These are phyloP conservation scores for Drosophila atripex DNA, from an alignment of 2,888 invertebrate species.

Conservation along the genomic window DNA sequence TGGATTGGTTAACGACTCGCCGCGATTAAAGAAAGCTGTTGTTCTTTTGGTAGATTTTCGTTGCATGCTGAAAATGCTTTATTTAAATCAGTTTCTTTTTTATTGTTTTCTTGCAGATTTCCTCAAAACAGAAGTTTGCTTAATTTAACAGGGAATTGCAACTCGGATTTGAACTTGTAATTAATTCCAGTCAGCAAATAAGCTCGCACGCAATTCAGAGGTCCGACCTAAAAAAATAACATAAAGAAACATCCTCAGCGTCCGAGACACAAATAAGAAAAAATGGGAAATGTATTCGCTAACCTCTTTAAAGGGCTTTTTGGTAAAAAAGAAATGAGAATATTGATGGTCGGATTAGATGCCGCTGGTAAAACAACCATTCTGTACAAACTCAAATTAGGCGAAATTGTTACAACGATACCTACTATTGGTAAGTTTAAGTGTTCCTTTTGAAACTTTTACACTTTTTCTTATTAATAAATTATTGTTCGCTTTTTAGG, in stretches of 20 bases:
- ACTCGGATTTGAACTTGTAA: conserved; percentile 75
- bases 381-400: conserved; percentile 99
- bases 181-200: conserved; percentile 54
- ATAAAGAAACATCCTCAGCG: conserved; percentile 23
- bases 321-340: conserved; percentile 99
- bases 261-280: conserved; percentile 24
- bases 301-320: conserved; percentile 99
- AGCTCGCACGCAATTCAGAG: conserved; percentile 45
- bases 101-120: conserved; percentile 59
- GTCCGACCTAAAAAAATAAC: conserved; percentile 1
- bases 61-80: conserved; percentile 13
- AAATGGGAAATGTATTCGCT: conserved; percentile 98
- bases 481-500: conserved; percentile 85
- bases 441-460: background rate
- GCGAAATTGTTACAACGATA: conserved; percentile 99
- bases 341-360: conserved; percentile 99
- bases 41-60: background rate
- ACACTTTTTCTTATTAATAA: background rate
- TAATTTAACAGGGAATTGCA: conserved; percentile 55
- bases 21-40: background rate
- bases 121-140: conserved; percentile 60
- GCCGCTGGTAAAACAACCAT: conserved; percentile 99
- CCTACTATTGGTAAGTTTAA: conserved; percentile 94
- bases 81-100: background rate
- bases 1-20: background rate